phyloP scores from a whole-genome alignment of 53 echinoderm and acorn worm species.

The Zoroaster sp. region DNA sequence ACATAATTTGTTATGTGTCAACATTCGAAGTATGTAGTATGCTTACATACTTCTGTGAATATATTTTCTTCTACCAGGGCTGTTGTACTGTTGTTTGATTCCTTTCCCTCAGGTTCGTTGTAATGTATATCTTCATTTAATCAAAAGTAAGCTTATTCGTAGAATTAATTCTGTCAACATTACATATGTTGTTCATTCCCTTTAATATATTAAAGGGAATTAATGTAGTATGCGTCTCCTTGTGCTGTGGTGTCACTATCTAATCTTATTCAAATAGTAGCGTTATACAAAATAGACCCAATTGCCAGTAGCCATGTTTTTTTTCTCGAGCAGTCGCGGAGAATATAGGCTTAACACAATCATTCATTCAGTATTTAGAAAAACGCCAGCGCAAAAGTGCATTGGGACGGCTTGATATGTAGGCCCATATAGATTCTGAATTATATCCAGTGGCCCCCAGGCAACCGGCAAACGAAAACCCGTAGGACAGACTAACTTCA shows the following conservation, averaged over 20 bases:
- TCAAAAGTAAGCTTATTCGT: too few species aligned
- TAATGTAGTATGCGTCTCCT: too few species aligned
- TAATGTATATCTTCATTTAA: too few species aligned
- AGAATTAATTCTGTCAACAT: too few species aligned
- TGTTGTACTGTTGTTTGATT: too few species aligned
- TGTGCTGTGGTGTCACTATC: not conserved
- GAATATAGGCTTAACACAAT: not conserved
- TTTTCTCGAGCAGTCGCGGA: not conserved
- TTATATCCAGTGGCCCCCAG: not conserved
- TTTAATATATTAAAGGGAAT: too few species aligned
- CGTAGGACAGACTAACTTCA: not conserved
- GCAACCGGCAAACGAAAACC: not conserved
- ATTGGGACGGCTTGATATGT: not conserved
- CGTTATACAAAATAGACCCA: slow-evolving; percentile 7
- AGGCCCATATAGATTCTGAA: not conserved
- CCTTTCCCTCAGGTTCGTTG: too few species aligned
- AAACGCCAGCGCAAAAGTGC: not conserved
- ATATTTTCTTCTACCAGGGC: too few species aligned
- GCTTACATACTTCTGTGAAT: too few species aligned
- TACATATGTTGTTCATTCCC: too few species aligned
- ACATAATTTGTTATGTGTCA: too few species aligned
- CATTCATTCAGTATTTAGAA: not conserved
- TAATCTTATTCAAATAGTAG: not conserved
- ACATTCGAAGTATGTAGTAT: too few species aligned
- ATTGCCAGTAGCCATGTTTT: not conserved